Evolutionary conservation across 2,888 invertebrate species (phyloP).

Genomic region (Hyles lineata): DNA sequence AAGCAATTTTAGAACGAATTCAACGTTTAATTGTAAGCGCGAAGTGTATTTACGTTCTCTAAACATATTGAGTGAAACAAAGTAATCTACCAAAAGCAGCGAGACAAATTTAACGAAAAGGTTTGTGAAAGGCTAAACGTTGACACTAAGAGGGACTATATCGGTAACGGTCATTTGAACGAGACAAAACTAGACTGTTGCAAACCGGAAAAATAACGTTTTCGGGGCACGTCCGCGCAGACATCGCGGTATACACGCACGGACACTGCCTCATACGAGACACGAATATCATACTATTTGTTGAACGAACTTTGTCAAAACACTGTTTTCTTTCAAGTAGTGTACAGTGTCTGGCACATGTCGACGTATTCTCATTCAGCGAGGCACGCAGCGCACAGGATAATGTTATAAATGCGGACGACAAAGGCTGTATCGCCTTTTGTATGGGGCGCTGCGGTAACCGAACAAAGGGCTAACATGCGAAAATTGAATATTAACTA

Average conservation of each 20-base stretch:
- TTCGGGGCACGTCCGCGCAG: slow-evolving; percentile 70
- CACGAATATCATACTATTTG: slow-evolving; percentile 51
- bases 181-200: slow-evolving; percentile 66
- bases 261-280: slow-evolving; percentile 65
- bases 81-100: slow-evolving; percentile 20
- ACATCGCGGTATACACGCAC: slow-evolving; percentile 56
- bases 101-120: slow-evolving; percentile 30
- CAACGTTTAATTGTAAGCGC: not conserved
- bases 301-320: slow-evolving; percentile 36
- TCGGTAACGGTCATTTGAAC: slow-evolving; percentile 66
- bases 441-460: slow-evolving; percentile 10
- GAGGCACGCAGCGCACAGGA: slow-evolving; percentile 13
- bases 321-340: slow-evolving; percentile 27
- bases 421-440: slow-evolving; percentile 26
- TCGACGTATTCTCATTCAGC: slow-evolving; percentile 24
- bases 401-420: slow-evolving; percentile 22
- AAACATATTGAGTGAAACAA: not conserved
- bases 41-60: not conserved
- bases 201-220: slow-evolving; percentile 81
- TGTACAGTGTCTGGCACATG: slow-evolving; percentile 18
- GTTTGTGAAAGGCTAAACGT: slow-evolving; percentile 35
- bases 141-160: slow-evolving; percentile 51
- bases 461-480: slow-evolving; percentile 24
- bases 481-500: slow-evolving; percentile 22
- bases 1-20: not conserved